Evolutionary conservation across 1,140 invertebrate species (phyloP), one percentile per base, ranked within the genome.

Genomic region (Rhagoletis pomonella): DNA sequence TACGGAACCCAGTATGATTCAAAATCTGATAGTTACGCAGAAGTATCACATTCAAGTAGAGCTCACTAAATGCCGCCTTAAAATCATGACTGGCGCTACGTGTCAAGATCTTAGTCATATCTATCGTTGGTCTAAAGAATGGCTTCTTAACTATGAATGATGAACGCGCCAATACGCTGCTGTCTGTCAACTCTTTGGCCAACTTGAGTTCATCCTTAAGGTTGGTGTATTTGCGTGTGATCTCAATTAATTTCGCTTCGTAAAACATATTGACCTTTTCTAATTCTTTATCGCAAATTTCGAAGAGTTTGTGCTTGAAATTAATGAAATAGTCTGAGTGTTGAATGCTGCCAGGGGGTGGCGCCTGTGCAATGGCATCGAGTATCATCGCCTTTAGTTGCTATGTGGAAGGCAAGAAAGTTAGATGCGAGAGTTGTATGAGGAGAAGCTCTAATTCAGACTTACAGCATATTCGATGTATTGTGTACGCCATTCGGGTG

Each of bases 1-100:
- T 99, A 87, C 99, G 95, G 94, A 99, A 99, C 0, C 99, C 99
- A 12, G 99, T 99, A 90, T 98, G 98, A 94, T 99, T 99, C 7
- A 99, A 94, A 91, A 98, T 98, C 92, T 97, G 97, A 89, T 97
- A 97, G 90, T 97, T 97, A 90, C 97, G 97, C 55, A 97, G 94
- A 3, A 99, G 95, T 88, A 99, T 98, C n/a, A 99, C 92, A 89
- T 97, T 99, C 0, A 99, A 95, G 92, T 99, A 99, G 94, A 99
- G 99, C 94, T 99, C 99, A 89, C 97, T 98, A 93, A 99, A 99
- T 0, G 98, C 99, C 73, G 99, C 94, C 93, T 99, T 99, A 6
- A 99, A 93, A 90, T 99, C 98, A 89, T 98, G 90, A 77, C 94
- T 95, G 69, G 94, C 94, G 69, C 93, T 94, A 89, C 87, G 93